phyloP scores from a whole-genome alignment of 2,888 invertebrate species.

The Netelia fuscicornis region DNA sequence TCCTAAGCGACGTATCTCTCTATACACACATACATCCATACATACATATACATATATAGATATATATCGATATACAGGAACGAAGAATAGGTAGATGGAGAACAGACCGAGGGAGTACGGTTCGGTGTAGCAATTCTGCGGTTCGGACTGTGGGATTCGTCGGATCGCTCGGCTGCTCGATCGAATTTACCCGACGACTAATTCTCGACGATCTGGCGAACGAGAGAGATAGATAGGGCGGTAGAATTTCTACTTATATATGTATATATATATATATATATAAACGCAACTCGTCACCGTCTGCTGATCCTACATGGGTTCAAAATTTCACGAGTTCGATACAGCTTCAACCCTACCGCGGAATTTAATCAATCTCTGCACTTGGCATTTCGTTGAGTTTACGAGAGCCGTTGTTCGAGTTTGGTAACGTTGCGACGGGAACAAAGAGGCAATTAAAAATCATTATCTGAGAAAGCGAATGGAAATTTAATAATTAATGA shows the following conservation, averaged over 20 bases:
- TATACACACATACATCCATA: no score
- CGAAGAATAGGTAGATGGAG: slow-evolving; percentile 27
- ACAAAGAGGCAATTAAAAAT: background rate
- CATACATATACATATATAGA: no score
- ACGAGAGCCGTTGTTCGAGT: background rate
- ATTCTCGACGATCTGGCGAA: slow-evolving; percentile 56
- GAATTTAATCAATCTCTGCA: slow-evolving; percentile 15
- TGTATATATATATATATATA: background rate
- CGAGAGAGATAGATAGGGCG: slow-evolving; percentile 7
- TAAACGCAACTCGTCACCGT: slow-evolving; percentile 18
- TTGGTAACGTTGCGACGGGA: no score
- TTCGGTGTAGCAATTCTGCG: slow-evolving; percentile 62
- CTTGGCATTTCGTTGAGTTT: background rate
- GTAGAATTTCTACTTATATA: slow-evolving; percentile 1
- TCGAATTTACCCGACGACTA: slow-evolving; percentile 59
- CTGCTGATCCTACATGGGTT: slow-evolving; percentile 22
- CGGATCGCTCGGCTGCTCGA: slow-evolving; percentile 55
- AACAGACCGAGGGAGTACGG: slow-evolving; percentile 46
- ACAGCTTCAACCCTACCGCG: background rate
- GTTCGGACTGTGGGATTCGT: slow-evolving; percentile 54
- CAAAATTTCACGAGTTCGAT: slow-evolving; percentile 38
- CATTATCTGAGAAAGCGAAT: background rate
- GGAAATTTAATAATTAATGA: no score
- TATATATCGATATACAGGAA: slow-evolving; percentile 54
- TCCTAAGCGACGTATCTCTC: slow-evolving; percentile 54